Base-by-base conservation (phyloP, 2,113 vertebrate species). In the Hippocampus mohnikei region DNA sequence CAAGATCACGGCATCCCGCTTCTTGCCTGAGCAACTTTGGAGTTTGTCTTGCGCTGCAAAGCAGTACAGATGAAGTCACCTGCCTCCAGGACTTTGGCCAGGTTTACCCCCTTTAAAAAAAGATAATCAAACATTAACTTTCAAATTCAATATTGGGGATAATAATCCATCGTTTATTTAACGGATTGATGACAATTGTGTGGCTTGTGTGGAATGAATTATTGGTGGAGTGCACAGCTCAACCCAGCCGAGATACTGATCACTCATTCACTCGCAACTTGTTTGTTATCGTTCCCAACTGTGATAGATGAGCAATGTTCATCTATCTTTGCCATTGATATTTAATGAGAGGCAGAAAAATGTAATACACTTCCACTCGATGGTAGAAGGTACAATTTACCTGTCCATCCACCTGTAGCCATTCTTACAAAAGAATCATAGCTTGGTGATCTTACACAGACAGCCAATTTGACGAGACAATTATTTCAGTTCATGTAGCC, bases 41-140 rank as follows among this genome's bases (percentile, higher is more conserved):
- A 98, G 85, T 94, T 96, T 75, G 95, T 96, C 74, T 91, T 91
- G 86, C 95, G 94, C 70, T 90, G 86, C 78, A 98, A 90, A 76
- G 92, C 92, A 69, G 84, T 92, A 88, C 96, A 98, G 84, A 98
- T 97, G 86, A 96, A 99, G 76, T 96, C 91, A 25, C 95, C 96
- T 59, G 93, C 93, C 85, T 96, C 93, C 82, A 95, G 93, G 52
- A 99, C 93, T 76, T 92, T 92, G 74, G 85, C 73, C 77, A 98
- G 93, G 83, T 96, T 89, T 81, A 97, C 95, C 79, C 96, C 96
- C 97, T 98, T 80, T 42, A 84, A 83, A 33, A 33, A 37, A 85
- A 62, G 46, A 59, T 15, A 41, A 33, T 18, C 8, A 29, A 8
- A n/a, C 13, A 29, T 25, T 10, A 44, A 65, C 23, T 65, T 5